Evolutionary conservation across 64 coral and sea anemone species (phyloP), one percentile per base, ranked within the genome.

Genomic region (Actinia equina): DNA sequence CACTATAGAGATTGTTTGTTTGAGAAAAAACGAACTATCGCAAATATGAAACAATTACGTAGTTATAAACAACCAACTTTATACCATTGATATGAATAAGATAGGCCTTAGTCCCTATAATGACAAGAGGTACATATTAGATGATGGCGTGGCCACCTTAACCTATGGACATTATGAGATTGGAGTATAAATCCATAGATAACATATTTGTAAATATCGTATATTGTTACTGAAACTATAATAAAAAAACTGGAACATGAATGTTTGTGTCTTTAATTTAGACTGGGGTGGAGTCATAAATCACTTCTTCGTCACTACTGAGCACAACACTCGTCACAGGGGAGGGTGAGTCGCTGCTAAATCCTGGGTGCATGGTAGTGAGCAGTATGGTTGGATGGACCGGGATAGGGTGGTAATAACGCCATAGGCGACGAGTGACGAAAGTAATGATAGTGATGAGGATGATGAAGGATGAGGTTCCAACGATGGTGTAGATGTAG

Each of bases 21-120:
- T 37, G 43, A 44, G 46, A 87, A 77, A 57, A 25, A 87, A 54
- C 86, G 49, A 87, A 71, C 59, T 20, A 87, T 87, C 8, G 41
- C 27, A 41, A 59, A 59, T 25, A 84, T 84, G 82, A 84, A 84
- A 56, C 82, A 84, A 56, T 15, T 84, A 22, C 16, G 82, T 17
- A 84, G 82, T 59, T 53, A 54, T 26, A 84, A 55, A 53, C 82
- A 37, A 84, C 26, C 82, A 84, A 84, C 44, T 37, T 37, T 85
- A 61, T 43, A 85, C 56, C 17, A 18, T 62, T 20, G 30, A 57
- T 42, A 27, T 85, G 54, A 61, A 85, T 43, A 85, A 62, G 59
- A 27, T 63, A 19, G 59, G 83, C 16, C 52, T 85, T 57, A 60
- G 54, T 17, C 83, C 83, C 5, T 85, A 60, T 27, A 54, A 85